phyloP scores from a whole-genome alignment of 2,797 vertebrate species.

The Pseudocheirus occidentalis region DNA sequence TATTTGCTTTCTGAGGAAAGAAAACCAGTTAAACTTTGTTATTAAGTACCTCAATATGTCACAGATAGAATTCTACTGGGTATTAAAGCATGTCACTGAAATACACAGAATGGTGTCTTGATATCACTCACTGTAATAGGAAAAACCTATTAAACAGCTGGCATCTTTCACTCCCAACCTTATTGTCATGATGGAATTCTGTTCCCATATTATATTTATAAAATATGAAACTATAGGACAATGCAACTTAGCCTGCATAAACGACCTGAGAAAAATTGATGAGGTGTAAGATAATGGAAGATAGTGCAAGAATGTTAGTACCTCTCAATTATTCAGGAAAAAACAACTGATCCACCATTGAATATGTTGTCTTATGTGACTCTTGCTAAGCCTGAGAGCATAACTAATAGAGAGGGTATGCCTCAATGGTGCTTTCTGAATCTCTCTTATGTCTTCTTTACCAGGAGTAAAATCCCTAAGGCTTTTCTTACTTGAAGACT shows the following conservation, averaged over 20 bases:
- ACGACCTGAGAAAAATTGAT: background rate
- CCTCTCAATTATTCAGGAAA: background rate
- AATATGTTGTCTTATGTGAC: background rate
- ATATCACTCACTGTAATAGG: slow-evolving; percentile 14
- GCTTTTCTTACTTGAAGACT: background rate
- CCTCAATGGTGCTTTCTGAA: background rate
- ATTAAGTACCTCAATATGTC: background rate
- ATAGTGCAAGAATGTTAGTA: background rate
- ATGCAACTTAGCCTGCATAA: background rate
- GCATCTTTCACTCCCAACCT: background rate
- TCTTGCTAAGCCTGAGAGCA: slow-evolving; percentile 55
- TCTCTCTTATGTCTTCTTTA: background rate
- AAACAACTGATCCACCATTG: background rate
- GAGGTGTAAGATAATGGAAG: background rate
- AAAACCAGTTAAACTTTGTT: background rate
- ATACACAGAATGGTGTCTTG: slow-evolving; percentile 1
- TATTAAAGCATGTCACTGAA: background rate
- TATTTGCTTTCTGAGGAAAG: slow-evolving; percentile 6
- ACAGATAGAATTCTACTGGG: slow-evolving; percentile 9
- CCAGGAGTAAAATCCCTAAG: background rate
- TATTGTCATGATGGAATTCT: background rate
- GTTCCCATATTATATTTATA: background rate
- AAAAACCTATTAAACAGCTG: background rate
- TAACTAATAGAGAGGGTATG: background rate
- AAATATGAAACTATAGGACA: background rate